Evolutionary conservation across 2,797 vertebrate species (phyloP).

Genomic region (Chelmon rostratus): DNA sequence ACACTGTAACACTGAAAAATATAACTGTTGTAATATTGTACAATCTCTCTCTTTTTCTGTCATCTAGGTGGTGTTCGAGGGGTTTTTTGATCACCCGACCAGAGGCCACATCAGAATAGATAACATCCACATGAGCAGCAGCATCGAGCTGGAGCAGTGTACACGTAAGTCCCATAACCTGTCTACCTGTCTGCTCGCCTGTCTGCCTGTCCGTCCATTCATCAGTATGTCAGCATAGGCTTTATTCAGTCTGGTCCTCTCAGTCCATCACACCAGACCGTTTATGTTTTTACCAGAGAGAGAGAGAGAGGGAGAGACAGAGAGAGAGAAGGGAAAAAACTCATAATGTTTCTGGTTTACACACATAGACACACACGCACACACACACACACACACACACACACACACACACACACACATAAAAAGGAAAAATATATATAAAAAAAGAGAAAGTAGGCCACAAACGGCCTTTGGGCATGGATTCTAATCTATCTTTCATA

Average conservation of each 20-base stretch:
- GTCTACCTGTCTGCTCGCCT: constrained; percentile 15
- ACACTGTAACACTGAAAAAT: too few relatives aligned
- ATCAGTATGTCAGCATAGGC: background rate
- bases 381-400: constrained; percentile 18
- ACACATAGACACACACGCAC: constrained; percentile 23
- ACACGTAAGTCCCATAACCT: constrained; percentile 89
- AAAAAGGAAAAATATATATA: constrained; percentile 22
- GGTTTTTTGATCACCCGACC: constrained; percentile 90
- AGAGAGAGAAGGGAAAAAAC: constrained; percentile 30
- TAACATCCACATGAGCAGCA: constrained; percentile 94
- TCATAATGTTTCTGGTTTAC: constrained; percentile 69
- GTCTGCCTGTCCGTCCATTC: background rate
- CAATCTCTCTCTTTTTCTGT: background rate
- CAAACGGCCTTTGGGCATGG: constrained; percentile 79
- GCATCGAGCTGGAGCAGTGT: constrained; percentile 92
- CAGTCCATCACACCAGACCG: background rate
- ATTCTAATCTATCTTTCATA: constrained; percentile 86
- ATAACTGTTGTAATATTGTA: background rate
- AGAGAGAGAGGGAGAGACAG: too few relatives aligned
- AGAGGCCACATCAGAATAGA: constrained; percentile 94
- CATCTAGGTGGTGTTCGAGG: constrained; percentile 94
- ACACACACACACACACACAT: constrained; percentile 19
- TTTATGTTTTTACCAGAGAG: constrained; percentile 52
- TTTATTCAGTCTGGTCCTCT: constrained; percentile 7
- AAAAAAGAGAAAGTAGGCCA: constrained; percentile 81